Evolutionary conservation across 2,113 vertebrate genomes (phyloP), one percentile per base, ranked within the genome.

Genomic region (Corythornis madagascariensis): DNA sequence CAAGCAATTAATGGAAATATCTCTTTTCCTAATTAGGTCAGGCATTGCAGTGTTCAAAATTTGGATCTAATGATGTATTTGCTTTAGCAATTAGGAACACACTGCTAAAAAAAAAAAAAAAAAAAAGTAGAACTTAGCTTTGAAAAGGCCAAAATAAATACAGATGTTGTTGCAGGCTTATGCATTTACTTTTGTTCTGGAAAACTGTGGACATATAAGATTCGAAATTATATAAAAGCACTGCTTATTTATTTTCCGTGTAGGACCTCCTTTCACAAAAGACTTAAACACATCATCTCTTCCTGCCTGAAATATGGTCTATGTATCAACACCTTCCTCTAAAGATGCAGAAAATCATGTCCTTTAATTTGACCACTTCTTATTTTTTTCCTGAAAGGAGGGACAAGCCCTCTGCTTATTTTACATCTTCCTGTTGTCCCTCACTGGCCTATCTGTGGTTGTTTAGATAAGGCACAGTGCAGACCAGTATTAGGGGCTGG

Each of bases 51-150:
- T 45, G 5, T 88, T 65, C 35, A 93, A 74, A 79, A 57, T 94
- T 86, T 88, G 57, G 57, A 72, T 61, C 45, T 69, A 57, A 38
- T 83, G 73, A 65, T 75, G 25, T 28, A 61, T 82, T 94, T 90
- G 61, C 66, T 84, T 86, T 43, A 85, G 42, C 55, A 82, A 78
- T 86, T 79, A 90, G n/a, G 45, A 93, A 21, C 31, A 88, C 21
- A 26, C 6, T 57, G 22, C 35, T 61, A 74, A 74, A 92, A 90
- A 92, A 92, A 92, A 92, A 74, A 74, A 92, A 90, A 92, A 92
- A 35, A 38, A 92, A 89, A 91, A 90, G 26, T 31, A 82, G 57
- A 81, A 71, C 19, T 21, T 84, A 16, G 38, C 24, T 72, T 70
- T 35, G 55, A 82, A 90, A 76, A 83, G 26, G 31, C 33, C 35